Base-by-base conservation (phyloP, 2,888 invertebrate species). In the Atrina japonica region DNA sequence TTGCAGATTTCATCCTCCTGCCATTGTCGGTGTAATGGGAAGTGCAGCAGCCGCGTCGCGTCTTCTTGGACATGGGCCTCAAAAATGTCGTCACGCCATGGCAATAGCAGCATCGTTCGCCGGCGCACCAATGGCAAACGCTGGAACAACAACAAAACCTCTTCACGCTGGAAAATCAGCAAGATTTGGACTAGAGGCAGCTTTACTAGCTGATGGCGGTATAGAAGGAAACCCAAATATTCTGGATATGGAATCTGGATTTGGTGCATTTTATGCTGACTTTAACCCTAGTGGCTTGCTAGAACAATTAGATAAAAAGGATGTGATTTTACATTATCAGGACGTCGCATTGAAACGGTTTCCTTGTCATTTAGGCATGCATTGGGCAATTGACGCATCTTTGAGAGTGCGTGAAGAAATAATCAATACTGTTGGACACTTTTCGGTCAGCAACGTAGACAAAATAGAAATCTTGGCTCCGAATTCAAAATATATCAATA, bases 341-440 rank as follows among this genome's bases (percentile, higher is more conserved):
- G 83, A 82, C 40, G 67, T 78, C 7, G 76, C 77, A 7, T 73
- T 80, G 16, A 79, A 80, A 53, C 52, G 77, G 7, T 84, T 76
- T 69, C 85, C 85, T 0, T 82, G 83, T 78, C 89, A 90, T 68
- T 81, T 84, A n/a, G 84, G 81, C n/a, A 84, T 83, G 83, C 83
- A 86, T 58, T 83, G 83, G 85, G 82, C 83, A 11, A 84, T 84
- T 6, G 85, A 85, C 49, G 83, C 85, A 11, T 74, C 83, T 7
- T 27, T 81, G 60, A 70, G 73, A 29, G 30, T 25, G 27, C 49
- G 61, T 7, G 35, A 35, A 35, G 35, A 23, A 29, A 21, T 50
- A 16, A 25, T 21, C 5, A n/a, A n/a, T 30, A 5, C 45, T 27
- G 14, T 9, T 35, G 27, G 43, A 14, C 45, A 21, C 35, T 18